Evolutionary conservation across 2,797 vertebrate species (phyloP), one percentile per base, ranked within the genome.

Genomic region (Sebastes glaucus): DNA sequence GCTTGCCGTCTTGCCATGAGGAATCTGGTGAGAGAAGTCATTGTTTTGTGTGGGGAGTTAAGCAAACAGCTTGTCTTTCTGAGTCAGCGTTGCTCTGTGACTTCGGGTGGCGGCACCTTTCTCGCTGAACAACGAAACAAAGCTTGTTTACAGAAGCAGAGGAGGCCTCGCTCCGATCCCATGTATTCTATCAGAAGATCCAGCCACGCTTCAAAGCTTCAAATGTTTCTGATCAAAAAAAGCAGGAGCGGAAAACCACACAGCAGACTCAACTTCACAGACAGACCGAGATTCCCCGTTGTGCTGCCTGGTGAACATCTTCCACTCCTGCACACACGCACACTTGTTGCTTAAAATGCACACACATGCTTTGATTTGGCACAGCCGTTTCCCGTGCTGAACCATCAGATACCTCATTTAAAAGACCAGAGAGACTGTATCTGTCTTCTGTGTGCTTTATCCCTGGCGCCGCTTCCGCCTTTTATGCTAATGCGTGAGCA

Each of bases 401-500:
- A 86, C 57, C 74, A 73, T 83, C 83, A 86, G 76, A 88, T 80
- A 68, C 30, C 81, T 87, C 42, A 87, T 89, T 89, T 87, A 86
- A 90, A 85, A 85, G 83, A 74, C 55, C 79, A 83, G 69, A 78
- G 60, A 68, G 67, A 53, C 14, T 35, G 60, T 33, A 11, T 69
- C 64, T 71, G 62, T 38, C 72, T 62, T 42, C 83, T 23, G 59
- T 38, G 59, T 25, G 74, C 55, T 73, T 74, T 2, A 79, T 87
- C 83, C 82, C 35, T 2, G 7, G 60, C 9, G 52, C 68, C 16
- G 82, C 68, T 78, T 67, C 81, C 52, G 63, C 82, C 77, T 88
- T 87, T 84, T 73, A 90, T 90, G 88, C 76, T 92, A 84, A 91
- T 90, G 74, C 8, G 0, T 22, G 70, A 88, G 74, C 86, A 86